phyloP scores from a whole-genome alignment of 2,888 invertebrate genomes.

The Halocaridina rubra region DNA sequence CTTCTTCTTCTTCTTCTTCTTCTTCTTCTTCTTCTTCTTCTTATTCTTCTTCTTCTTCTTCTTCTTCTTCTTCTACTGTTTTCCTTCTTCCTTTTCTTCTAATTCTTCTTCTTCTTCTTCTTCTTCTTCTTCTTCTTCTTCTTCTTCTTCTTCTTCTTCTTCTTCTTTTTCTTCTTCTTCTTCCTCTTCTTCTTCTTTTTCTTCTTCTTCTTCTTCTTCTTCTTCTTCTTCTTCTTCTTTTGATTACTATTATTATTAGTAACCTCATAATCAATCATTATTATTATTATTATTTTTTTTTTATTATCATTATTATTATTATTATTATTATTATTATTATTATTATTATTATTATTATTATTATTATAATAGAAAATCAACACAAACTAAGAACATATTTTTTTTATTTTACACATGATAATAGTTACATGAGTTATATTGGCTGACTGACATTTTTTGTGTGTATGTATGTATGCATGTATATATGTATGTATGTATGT shows the following conservation, averaged over 20 bases:
- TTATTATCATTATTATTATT: background rate
- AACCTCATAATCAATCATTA: background rate
- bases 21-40: no score
- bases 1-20: background rate
- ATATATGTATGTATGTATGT: background rate
- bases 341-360: background rate
- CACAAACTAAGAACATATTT: background rate
- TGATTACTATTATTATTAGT: no score
- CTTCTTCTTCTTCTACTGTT: no score
- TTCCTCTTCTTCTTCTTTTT: background rate
- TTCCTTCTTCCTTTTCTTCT: no score
- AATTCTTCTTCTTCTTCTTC: background rate
- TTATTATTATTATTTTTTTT: background rate
- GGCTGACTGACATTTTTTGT: background rate
- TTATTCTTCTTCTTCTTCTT: no score
- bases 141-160: background rate
- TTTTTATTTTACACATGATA: no score
- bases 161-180: background rate
- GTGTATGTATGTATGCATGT: background rate
- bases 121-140: background rate
- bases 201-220: background rate
- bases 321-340: background rate
- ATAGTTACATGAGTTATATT: background rate
- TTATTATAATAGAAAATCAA: background rate
- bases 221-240: background rate